phyloP scores from a whole-genome alignment of 1,140 invertebrate genomes.

The Thrips palmi region DNA sequence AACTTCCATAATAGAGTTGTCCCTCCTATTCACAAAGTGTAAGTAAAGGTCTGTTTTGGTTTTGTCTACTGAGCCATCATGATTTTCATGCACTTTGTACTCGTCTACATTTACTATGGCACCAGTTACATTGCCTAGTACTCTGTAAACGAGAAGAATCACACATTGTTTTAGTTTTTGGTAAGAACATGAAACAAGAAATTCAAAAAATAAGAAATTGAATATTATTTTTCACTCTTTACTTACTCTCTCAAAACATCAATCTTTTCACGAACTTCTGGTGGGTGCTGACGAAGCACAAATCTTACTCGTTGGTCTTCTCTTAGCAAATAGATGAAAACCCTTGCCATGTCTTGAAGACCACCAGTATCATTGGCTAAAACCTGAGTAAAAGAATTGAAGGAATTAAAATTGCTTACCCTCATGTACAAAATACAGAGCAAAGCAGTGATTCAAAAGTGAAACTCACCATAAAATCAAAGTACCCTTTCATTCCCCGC shows the following conservation, averaged over 20 bases:
- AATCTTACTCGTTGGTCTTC: conserved; percentile 87
- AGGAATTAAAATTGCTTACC: neutral
- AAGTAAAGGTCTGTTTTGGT: conserved; percentile 87
- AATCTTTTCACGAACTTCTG: conserved; percentile 62
- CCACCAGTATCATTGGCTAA: conserved; percentile 70
- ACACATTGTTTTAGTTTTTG: neutral
- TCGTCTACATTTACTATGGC: conserved; percentile 88
- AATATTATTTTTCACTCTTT: neutral
- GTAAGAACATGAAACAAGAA: neutral
- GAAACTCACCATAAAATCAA: conserved; percentile 59
- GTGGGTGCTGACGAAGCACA: conserved; percentile 72
- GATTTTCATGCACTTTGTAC: conserved; percentile 79
- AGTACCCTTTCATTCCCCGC: conserved; percentile 91
- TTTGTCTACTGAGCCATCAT: conserved; percentile 80
- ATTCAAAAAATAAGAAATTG: neutral
- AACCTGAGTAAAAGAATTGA: conserved; percentile 30
- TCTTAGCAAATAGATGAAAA: conserved; percentile 77
- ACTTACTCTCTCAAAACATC: conserved; percentile 61
- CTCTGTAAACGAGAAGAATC: conserved; percentile 26
- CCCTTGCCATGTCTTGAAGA: conserved; percentile 53
- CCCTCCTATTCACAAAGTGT: conserved; percentile 73
- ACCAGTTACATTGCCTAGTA: conserved; percentile 65
- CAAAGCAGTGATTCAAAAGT: neutral
- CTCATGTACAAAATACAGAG: neutral
- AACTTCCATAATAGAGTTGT: conserved; percentile 83